These are phyloP conservation scores for Urocitellus parryii DNA, from an alignment of 2,113 vertebrate genomes.

Conservation along the genomic window DNA sequence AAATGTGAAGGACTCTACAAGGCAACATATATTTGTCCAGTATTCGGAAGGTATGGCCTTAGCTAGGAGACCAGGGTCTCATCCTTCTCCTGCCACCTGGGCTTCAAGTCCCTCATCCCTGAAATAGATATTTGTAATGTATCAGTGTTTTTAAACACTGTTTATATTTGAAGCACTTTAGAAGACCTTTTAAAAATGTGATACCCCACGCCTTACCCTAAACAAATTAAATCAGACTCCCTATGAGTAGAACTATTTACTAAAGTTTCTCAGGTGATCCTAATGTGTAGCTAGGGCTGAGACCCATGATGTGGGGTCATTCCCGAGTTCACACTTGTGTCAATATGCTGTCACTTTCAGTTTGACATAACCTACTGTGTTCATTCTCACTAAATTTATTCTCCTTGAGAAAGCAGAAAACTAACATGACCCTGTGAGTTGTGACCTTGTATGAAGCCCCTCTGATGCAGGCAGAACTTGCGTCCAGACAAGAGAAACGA, in stretches of 20 bases:
- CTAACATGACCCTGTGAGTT: neutral
- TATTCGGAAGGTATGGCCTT: neutral
- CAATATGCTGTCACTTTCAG: neutral
- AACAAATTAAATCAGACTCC: neutral
- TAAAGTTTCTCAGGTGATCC: neutral
- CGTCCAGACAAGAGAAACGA: neutral
- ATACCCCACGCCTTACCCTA: neutral
- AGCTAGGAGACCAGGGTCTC: neutral
- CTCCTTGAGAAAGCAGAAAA: neutral
- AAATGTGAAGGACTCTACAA: neutral
- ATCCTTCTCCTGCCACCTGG: neutral
- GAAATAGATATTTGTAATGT: neutral
- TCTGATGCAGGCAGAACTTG: neutral
- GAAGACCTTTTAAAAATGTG: neutral
- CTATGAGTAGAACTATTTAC: rapidly evolving
- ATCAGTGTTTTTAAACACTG: neutral
- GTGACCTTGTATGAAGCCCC: neutral
- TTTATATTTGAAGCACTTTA: neutral
- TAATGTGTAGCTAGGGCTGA: neutral
- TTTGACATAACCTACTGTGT: neutral
- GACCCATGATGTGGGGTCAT: neutral
- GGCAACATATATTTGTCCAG: neutral
- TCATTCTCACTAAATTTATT: neutral
- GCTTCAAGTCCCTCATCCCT: neutral
- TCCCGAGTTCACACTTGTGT: neutral